Percentiles rank a stretch among this genome's conserved stretches.
These are phyloP conservation scores for Phortica okadai DNA, from an alignment of 2,888 invertebrate species.

Conservation along the genomic window DNA sequence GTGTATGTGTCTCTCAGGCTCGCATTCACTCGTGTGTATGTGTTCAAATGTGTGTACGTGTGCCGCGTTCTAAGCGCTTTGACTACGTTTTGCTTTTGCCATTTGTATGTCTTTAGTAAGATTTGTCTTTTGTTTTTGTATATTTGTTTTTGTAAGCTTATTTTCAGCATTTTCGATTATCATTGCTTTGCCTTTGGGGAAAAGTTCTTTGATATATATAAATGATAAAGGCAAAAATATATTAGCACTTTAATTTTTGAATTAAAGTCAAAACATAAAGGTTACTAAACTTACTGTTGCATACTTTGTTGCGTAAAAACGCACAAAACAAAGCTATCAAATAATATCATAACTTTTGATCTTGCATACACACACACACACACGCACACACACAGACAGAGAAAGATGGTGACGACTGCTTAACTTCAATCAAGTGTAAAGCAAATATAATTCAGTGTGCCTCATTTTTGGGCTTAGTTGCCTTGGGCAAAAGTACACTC, in stretches of 20 bases:
- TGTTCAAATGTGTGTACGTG: constrained; percentile 18
- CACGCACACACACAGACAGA: neutral
- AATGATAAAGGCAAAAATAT: neutral
- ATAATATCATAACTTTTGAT: neutral
- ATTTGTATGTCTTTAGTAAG: constrained; percentile 2
- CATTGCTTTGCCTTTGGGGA: neutral
- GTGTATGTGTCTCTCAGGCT: too few species aligned
- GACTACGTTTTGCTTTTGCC: neutral
- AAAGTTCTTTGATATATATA: neutral
- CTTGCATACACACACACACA: neutral
- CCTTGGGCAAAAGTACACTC: neutral
- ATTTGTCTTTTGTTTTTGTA: constrained; percentile 11
- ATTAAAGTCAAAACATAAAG: too few species aligned
- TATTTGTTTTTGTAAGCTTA: neutral
- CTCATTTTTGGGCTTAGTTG: neutral
- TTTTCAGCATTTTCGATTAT: neutral
- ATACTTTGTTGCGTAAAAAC: too few species aligned
- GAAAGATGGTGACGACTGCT: neutral
- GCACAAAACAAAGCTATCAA: too few species aligned
- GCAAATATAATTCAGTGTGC: neutral
- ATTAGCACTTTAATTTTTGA: too few species aligned
- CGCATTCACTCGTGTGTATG: too few species aligned
- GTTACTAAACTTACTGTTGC: too few species aligned
- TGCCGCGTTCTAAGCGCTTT: neutral
- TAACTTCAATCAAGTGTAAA: constrained; percentile 4